Base-by-base conservation (phyloP, 2,888 invertebrate species). In the Philopedon plagiatum region DNA sequence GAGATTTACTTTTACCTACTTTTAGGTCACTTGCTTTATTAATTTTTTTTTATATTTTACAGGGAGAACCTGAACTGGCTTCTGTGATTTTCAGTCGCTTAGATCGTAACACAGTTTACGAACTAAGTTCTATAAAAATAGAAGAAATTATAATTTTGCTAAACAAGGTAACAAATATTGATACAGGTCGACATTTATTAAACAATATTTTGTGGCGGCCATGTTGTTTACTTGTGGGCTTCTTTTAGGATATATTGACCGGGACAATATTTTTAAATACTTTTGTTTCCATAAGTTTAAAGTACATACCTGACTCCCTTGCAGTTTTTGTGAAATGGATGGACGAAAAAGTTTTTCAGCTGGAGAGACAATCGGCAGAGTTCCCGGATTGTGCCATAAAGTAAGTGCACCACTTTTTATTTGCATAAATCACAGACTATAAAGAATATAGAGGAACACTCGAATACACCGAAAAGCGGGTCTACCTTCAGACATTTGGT, bases 361-460 rank as follows among this genome's bases (percentile, higher is more conserved):
- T 82, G 23, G 83, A 84, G 74, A 76, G 70, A 26, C 72, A 77
- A 7, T 58, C 21, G 11, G 64, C 44, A 13, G 79, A 85, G 41
- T 87, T 87, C 78, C 84, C 84, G 11, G 65, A 82, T 13, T 81
- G 81, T 67, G 82, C 85, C 2, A 76, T 79, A 32, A 66, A 60
- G 19, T 76, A 77, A 44, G 73, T 75, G 0, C 62, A 70, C 4
- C 11, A 49, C 5, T 11, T 15, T 23, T 54, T 4, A n/a, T n/a
- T n/a, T n/a, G n/a, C n/a, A n/a, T n/a, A n/a, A n/a, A n/a, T n/a
- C n/a, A n/a, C n/a, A n/a, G n/a, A n/a, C n/a, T n/a, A n/a, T n/a
- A n/a, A n/a, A n/a, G n/a, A n/a, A n/a, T n/a, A n/a, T n/a, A n/a
- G n/a, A n/a, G n/a, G n/a, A n/a, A n/a, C n/a, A n/a, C n/a, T n/a